phyloP scores from a whole-genome alignment of 2,888 invertebrate genomes.

The Caenorhabditis uteleia region DNA sequence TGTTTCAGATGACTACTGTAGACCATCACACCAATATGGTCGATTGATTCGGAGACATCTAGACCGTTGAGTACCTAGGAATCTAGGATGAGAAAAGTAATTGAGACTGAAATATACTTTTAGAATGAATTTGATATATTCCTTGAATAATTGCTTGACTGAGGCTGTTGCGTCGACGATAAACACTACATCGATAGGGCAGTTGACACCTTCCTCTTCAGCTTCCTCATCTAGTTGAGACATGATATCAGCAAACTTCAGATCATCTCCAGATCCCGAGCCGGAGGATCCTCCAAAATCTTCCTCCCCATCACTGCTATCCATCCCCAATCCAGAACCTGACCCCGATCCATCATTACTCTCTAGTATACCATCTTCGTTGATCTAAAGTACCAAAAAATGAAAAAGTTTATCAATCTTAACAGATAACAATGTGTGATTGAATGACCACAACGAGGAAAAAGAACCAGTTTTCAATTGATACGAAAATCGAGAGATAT shows the following conservation, averaged over 20 bases:
- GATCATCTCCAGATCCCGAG: constrained; percentile 11
- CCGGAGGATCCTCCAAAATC: no score
- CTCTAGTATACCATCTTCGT: neutral
- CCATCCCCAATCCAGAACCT: constrained; percentile 18
- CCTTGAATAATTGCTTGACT: constrained; percentile 25
- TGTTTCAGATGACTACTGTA: constrained; percentile 39
- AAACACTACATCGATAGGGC: constrained; percentile 36
- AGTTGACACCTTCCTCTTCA: constrained; percentile 11
- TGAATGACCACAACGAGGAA: no score
- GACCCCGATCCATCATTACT: neutral
- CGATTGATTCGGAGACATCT: constrained; percentile 25
- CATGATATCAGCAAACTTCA: constrained; percentile 21
- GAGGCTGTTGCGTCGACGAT: constrained; percentile 44
- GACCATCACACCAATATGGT: constrained; percentile 43
- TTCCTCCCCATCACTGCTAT: no score
- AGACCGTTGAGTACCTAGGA: constrained; percentile 42
- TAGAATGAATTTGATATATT: constrained; percentile 21
- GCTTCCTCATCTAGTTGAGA: constrained; percentile 19
- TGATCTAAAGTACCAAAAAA: no score
- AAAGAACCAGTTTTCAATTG: no score
- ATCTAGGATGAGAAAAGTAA: neutral
- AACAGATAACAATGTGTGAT: no score
- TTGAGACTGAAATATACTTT: constrained; percentile 16
- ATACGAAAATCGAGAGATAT: no score
- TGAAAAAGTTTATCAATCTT: no score